Conservation (phyloP, 2,888 invertebrate species). For the Apodemia zela region DNA sequence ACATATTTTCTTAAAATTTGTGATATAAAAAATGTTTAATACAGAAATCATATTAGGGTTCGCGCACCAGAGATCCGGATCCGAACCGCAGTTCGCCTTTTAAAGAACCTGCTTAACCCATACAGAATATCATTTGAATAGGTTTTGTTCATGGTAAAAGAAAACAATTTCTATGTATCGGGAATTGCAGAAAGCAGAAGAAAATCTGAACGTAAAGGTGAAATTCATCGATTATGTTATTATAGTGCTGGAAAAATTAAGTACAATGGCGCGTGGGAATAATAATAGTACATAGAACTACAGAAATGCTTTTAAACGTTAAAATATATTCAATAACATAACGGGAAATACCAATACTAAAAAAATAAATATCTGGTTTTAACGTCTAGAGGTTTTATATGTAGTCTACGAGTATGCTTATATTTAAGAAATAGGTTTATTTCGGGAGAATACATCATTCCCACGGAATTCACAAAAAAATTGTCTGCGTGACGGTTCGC, state of each 20-base stretch:
- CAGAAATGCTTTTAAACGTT: constrained; percentile 15
- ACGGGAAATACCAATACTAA: not conserved
- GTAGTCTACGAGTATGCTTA: too few species aligned
- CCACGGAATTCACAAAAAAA: too few species aligned
- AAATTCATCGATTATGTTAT: constrained; percentile 56
- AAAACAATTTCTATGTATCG: constrained; percentile 8
- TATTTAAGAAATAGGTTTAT: too few species aligned
- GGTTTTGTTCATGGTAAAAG: not conserved
- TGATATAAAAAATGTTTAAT: too few species aligned
- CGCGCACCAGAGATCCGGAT: too few species aligned
- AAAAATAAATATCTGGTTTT: too few species aligned
- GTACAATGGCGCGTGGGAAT: constrained; percentile 52
- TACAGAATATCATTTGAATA: not conserved
- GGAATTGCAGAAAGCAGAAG: constrained; percentile 13
- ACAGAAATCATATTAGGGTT: too few species aligned
- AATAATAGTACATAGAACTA: constrained; percentile 23
- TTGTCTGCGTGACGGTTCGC: too few species aligned
- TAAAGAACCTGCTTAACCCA: not conserved
- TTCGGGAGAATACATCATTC: too few species aligned
- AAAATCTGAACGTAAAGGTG: constrained; percentile 43
- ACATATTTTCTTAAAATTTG: too few species aligned
- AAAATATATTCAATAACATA: not conserved
- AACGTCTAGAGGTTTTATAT: too few species aligned
- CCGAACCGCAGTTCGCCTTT: too few species aligned
- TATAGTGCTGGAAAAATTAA: constrained; percentile 44